Evolutionary conservation across 2,888 invertebrate genomes (phyloP), one percentile per base, ranked within the genome.

Genomic region (Trachelus tabidus): DNA sequence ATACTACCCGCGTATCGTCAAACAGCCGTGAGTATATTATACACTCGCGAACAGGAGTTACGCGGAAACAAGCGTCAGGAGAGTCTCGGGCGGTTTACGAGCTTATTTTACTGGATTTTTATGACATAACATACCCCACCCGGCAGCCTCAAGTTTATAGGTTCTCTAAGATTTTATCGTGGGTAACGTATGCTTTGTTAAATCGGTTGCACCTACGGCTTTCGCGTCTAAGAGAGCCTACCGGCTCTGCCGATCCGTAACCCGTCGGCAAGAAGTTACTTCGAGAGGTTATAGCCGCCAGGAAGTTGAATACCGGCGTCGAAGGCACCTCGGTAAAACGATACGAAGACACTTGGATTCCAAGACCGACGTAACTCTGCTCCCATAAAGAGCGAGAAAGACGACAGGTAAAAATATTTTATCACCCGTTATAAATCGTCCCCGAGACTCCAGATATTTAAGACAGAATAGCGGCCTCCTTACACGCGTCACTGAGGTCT

Each of bases 71-170:
- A 56, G 56, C 56, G 56, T 56, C 56, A 56, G 23, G 56, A 56
- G 56, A 56, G 56, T 81, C 86, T 82, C 85, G 81, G 86, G 84
- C 87, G 84, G 84, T 90, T 91, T 91, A 90, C 90, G 91, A 91
- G 89, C 89, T 89, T 90, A 90, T 90, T 91, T 91, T 90, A 91
- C 90, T 87, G 90, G 88, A 90, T 91, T 91, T 91, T 91, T 91
- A 91, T 91, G 91, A 91, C 89, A 91, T 90, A 90, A 90, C 90
- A 87, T 87, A 88, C 85, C 88, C 88, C 81, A 85, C 85, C 88
- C 87, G 87, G 86, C 87, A 86, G 84, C 85, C 86, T 85, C 81
- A 88, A 90, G 87, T 91, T 91, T 91, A 91, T 89, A 89, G 90
- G 90, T 90, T 90, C 15, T 89, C 89, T 82, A 86, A 90, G 91